Conservation (phyloP, 2,113 vertebrate species). For the Mola mola region DNA sequence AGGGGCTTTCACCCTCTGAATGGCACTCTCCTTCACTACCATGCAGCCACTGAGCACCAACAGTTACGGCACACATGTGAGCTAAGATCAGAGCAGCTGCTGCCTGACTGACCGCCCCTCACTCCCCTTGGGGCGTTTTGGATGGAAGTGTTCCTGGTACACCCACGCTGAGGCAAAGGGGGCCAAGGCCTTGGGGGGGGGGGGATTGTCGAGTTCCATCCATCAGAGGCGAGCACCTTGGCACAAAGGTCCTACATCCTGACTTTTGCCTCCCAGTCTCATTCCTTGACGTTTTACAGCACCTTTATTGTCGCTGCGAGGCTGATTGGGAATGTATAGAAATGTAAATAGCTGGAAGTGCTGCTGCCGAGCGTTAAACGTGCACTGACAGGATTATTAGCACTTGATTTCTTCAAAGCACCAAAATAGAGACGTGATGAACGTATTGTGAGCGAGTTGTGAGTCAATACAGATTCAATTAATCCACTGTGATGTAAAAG, state of each 20-base stretch:
- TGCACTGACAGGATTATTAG: conserved; percentile 57
- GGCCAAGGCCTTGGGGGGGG: not conserved
- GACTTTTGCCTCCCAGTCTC: not conserved
- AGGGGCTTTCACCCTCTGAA: not conserved
- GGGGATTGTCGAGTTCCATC: conserved; percentile 29
- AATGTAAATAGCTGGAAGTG: conserved; percentile 47
- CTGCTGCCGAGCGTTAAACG: conserved; percentile 51
- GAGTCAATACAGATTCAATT: not conserved
- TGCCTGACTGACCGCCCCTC: conserved; percentile 49
- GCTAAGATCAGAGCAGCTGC: conserved; percentile 45
- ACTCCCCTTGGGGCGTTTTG: conserved; percentile 16
- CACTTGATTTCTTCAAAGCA: conserved; percentile 55
- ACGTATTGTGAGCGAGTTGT: conserved; percentile 8
- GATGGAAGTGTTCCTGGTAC: conserved; percentile 20
- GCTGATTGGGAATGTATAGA: conserved; percentile 29
- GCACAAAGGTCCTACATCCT: conserved; percentile 9
- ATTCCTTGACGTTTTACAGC: not conserved
- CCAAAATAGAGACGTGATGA: conserved; percentile 40
- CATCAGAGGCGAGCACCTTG: conserved; percentile 32
- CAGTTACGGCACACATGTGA: conserved; percentile 46
- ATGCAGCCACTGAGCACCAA: conserved; percentile 1
- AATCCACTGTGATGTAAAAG: not conserved
- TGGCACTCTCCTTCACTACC: conserved; percentile 2
- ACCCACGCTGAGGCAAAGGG: conserved; percentile 27
- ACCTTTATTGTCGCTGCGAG: conserved; percentile 5